Evolutionary conservation across 2,888 invertebrate species (phyloP).

Genomic region (Pammene fasciana): DNA sequence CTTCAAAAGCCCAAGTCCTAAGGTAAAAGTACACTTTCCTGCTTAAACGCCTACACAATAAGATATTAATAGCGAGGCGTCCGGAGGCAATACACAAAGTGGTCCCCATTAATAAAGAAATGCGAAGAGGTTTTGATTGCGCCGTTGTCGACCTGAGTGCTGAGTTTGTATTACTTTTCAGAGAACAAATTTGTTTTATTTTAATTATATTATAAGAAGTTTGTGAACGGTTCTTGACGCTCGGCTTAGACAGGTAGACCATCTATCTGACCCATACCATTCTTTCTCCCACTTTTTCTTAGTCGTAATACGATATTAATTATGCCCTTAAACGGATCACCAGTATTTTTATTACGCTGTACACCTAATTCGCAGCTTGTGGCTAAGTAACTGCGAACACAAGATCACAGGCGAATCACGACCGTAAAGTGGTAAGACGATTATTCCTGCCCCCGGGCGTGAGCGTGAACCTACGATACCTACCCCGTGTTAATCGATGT

Average conservation of each 20-base stretch:
- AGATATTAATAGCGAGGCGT: slow-evolving; percentile 26
- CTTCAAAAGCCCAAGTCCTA: background rate
- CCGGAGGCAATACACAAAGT: slow-evolving; percentile 37
- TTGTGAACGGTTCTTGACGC: background rate
- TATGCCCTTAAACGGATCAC: too few relatives aligned
- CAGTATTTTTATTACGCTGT: background rate
- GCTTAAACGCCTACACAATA: slow-evolving; percentile 26
- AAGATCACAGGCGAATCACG: slow-evolving; percentile 20
- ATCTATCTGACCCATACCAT: too few relatives aligned
- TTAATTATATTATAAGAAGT: slow-evolving; percentile 18
- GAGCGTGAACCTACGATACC: slow-evolving; percentile 7
- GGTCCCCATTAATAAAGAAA: slow-evolving; percentile 36
- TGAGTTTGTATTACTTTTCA: slow-evolving; percentile 19
- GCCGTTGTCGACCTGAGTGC: slow-evolving; percentile 9
- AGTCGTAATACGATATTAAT: too few relatives aligned
- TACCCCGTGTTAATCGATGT: slow-evolving; percentile 8
- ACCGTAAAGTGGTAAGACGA: slow-evolving; percentile 27
- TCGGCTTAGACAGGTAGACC: too few relatives aligned
- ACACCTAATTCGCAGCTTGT: slow-evolving; percentile 15
- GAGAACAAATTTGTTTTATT: background rate
- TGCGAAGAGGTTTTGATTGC: slow-evolving; percentile 29
- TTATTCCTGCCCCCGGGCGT: slow-evolving; percentile 15
- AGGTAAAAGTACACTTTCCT: background rate
- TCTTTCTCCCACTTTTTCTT: too few relatives aligned
- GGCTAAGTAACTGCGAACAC: slow-evolving; percentile 30